Evolutionary conservation across 2,797 vertebrate genomes (phyloP).

Genomic region (Trachops cirrhosus): DNA sequence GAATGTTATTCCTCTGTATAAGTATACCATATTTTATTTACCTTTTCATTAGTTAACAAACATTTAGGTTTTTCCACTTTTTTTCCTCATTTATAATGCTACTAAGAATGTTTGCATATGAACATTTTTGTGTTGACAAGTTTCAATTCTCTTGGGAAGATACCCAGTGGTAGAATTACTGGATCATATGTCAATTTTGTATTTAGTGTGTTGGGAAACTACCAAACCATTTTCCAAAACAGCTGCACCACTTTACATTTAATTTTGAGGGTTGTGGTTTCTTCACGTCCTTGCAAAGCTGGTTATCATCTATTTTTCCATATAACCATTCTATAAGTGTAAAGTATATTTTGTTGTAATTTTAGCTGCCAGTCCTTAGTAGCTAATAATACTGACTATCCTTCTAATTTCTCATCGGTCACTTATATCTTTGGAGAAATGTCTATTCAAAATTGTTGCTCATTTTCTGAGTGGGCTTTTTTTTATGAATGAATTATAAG

Average conservation of each 20-base stretch:
- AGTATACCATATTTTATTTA: no score
- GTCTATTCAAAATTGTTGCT: neutral
- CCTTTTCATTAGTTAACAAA: neutral
- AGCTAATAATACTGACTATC: neutral
- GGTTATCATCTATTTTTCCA: neutral
- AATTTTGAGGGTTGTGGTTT: neutral
- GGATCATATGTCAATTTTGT: neutral
- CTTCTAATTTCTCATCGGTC: neutral
- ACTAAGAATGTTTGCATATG: neutral
- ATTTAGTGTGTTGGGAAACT: neutral
- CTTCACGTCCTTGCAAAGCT: neutral
- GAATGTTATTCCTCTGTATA: no score
- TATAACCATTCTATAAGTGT: neutral
- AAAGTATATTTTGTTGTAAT: neutral
- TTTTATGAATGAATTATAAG: neutral
- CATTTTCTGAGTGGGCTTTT: neutral
- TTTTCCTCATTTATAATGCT: neutral
- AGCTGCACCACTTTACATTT: neutral
- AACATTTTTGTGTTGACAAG: neutral
- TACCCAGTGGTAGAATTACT: neutral
- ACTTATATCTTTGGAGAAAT: neutral
- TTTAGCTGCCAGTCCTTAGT: neutral
- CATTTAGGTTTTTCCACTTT: neutral
- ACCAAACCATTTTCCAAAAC: no score
- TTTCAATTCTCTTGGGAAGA: neutral